Evolutionary conservation across 2,888 invertebrate species (phyloP), one percentile per base, ranked within the genome.

Genomic region (Lochmaea crataegi): DNA sequence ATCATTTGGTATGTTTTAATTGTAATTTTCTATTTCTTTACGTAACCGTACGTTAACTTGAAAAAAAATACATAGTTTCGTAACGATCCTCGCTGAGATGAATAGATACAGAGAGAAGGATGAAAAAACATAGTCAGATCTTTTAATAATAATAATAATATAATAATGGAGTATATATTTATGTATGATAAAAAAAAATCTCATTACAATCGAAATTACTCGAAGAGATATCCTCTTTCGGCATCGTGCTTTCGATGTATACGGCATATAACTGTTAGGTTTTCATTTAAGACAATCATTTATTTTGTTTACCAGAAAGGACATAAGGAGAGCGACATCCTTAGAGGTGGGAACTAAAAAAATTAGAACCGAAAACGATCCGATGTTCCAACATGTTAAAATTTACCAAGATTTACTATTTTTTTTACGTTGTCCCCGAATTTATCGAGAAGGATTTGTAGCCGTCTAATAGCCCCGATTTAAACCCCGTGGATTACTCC

Each of bases 221-320:
- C 3, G 1, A 2, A 41, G 1, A 41, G 2, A 32, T 32, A 32
- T 32, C 26, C 26, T 16, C 7, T 61, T 61, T 63, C 66, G 56
- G 67, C 58, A 41, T 38, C 22, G 57, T 11, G 10, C 18, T 42
- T 16, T 11, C 22, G 12, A 60, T 32, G 38, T 61, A 61, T 41
- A 63, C 60, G 68, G 58, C 14, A 14, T 58, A 67, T 58, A 67
- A 75, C 71, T 60, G 73, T 70, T 73, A 64, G 71, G 60, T 71
- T 71, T 71, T 67, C 73, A 65, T 65, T 68, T 71, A 56, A 73
- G 75, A 75, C 76, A 73, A 76, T 76, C 73, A 75, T 64, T 74
- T 72, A 76, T 74, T 73, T 72, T 74, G 76, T 72, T 74, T 74
- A 74, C 74, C 18, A 53, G 74, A 76, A 71, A 72, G 72, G 73